phyloP scores from a whole-genome alignment of 2,888 invertebrate genomes.

The Epiperipatus broadwayi region DNA sequence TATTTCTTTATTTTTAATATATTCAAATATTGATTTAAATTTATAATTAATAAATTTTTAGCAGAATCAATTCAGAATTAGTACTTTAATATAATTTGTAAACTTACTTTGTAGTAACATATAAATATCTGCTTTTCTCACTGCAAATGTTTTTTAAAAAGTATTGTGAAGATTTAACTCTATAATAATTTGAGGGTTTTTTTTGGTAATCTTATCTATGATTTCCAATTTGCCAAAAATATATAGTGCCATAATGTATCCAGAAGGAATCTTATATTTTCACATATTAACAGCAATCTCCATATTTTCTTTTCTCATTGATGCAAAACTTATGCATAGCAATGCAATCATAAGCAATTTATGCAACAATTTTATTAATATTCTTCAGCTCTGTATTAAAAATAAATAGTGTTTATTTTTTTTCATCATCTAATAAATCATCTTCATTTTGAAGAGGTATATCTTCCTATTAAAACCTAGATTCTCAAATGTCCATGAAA shows the following conservation, averaged over 20 bases:
- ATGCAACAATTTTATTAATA: constrained; percentile 39
- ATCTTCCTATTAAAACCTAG: constrained; percentile 27
- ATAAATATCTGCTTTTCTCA: too few species aligned
- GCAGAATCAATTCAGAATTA: too few species aligned
- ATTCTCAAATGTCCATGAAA: constrained; percentile 37
- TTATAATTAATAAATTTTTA: too few species aligned
- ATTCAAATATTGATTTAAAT: too few species aligned
- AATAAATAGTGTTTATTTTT: constrained; percentile 45
- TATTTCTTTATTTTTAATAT: too few species aligned
- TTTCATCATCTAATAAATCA: constrained; percentile 25
- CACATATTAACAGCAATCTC: constrained; percentile 29
- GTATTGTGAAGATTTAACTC: too few species aligned
- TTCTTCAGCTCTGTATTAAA: constrained; percentile 42
- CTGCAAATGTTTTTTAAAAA: too few species aligned
- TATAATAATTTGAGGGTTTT: constrained; percentile 20
- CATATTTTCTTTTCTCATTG: constrained; percentile 27
- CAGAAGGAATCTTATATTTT: constrained; percentile 24
- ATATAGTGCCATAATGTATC: constrained; percentile 21
- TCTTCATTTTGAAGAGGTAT: constrained; percentile 22
- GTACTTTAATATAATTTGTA: too few species aligned
- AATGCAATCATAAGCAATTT: constrained; percentile 41
- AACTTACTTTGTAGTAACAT: too few species aligned
- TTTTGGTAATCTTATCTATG: constrained; percentile 22
- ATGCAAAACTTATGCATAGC: constrained; percentile 36
- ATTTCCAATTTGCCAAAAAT: constrained; percentile 21